phyloP scores from a whole-genome alignment of 2,113 vertebrate species.

The Dicentrarchus labrax region DNA sequence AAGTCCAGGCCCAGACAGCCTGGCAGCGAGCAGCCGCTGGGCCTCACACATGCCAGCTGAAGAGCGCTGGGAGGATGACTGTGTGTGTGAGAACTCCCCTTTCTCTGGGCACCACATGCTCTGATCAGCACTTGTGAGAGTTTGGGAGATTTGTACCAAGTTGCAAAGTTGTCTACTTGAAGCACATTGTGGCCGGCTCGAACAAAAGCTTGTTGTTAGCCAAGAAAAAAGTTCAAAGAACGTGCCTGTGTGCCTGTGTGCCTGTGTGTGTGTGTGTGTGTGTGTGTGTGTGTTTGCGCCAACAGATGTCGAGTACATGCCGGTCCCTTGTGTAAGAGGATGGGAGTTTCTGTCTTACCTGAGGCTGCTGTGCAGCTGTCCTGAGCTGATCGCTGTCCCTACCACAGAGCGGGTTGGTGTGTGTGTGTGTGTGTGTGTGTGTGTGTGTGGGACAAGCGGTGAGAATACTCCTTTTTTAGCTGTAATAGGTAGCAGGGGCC shows the following conservation, averaged over 20 bases:
- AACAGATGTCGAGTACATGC: slow-evolving; percentile 81
- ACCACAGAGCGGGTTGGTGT: slow-evolving; percentile 45
- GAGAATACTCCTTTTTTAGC: slow-evolving; percentile 19
- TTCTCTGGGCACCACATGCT: slow-evolving; percentile 73
- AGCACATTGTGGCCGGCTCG: slow-evolving; percentile 63
- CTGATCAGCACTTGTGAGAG: slow-evolving; percentile 68
- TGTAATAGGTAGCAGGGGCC: slow-evolving; percentile 20
- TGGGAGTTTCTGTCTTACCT: slow-evolving; percentile 82
- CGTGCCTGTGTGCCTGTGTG: slow-evolving; percentile 3
- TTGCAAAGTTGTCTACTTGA: slow-evolving; percentile 70
- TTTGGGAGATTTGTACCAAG: slow-evolving; percentile 70
- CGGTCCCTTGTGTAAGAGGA: slow-evolving; percentile 72
- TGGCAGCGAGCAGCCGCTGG: slow-evolving; percentile 67
- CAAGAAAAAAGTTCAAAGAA: slow-evolving; percentile 67
- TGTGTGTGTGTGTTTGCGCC: slow-evolving; percentile 54
- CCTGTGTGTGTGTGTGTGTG: slow-evolving; percentile 10
- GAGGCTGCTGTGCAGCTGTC: slow-evolving; percentile 86
- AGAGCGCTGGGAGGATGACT: slow-evolving; percentile 68
- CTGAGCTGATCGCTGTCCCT: slow-evolving; percentile 77
- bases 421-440: slow-evolving; percentile 23
- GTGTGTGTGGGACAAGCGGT: slow-evolving; percentile 12
- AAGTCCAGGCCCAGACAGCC: slow-evolving; percentile 69
- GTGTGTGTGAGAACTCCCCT: slow-evolving; percentile 49
- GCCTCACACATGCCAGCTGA: slow-evolving; percentile 72
- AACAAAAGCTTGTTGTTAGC: slow-evolving; percentile 75